Conservation (phyloP, 1,140 invertebrate genomes). For the Diabrotica virgifera region DNA sequence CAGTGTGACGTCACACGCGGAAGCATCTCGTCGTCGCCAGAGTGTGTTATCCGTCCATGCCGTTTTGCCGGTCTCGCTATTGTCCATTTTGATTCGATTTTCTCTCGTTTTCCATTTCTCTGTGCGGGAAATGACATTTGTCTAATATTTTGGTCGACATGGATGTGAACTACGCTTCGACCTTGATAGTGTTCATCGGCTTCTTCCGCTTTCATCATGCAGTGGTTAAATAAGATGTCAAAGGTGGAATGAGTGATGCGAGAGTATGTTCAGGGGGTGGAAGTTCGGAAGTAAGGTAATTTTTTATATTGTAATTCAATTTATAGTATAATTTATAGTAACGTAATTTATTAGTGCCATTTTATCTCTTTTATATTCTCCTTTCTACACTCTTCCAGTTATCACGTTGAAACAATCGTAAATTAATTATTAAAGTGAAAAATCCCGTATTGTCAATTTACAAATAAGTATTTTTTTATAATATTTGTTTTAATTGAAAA, state of each 20-base stretch:
- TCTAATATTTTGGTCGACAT: too few relatives aligned
- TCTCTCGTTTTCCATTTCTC: slow-evolving; percentile 6
- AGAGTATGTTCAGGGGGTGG: slow-evolving; percentile 41
- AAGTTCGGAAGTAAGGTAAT: slow-evolving; percentile 41
- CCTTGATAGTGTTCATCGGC: background rate
- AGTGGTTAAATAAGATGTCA: slow-evolving; percentile 3
- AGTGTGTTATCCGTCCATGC: slow-evolving; percentile 33
- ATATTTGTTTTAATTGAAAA: too few relatives aligned
- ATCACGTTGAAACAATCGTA: too few relatives aligned
- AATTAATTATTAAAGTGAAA: too few relatives aligned
- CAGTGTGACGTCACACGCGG: slow-evolving; percentile 46
- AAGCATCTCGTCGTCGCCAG: slow-evolving; percentile 35
- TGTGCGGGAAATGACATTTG: too few relatives aligned
- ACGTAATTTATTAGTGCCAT: too few relatives aligned
- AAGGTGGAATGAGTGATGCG: background rate
- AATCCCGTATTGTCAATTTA: too few relatives aligned
- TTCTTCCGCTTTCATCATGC: background rate
- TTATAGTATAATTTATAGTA: too few relatives aligned
- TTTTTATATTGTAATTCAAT: background rate
- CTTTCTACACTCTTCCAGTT: too few relatives aligned
- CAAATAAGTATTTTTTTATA: too few relatives aligned
- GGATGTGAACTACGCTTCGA: background rate
- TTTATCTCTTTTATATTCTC: too few relatives aligned
- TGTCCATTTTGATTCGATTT: slow-evolving; percentile 5
- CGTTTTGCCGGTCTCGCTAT: slow-evolving; percentile 13